Evolutionary conservation across 2,797 vertebrate genomes (phyloP).

Genomic region (Gephyroberyx darwinii): DNA sequence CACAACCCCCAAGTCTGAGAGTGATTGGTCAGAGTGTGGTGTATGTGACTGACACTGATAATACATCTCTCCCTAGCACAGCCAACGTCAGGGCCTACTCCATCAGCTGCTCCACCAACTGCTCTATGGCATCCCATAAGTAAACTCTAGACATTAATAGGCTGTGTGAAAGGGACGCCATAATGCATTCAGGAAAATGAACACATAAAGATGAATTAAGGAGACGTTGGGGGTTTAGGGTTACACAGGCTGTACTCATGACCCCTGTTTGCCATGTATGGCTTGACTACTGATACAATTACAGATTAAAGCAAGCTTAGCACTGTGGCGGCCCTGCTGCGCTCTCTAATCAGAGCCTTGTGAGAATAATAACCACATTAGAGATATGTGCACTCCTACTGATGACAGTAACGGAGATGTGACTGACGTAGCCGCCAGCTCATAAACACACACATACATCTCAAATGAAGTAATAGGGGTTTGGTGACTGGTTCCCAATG

Average conservation of each 20-base stretch:
- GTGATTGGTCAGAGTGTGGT: conserved; percentile 59
- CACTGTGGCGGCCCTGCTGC: conserved; percentile 17
- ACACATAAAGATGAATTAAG: conserved; percentile 61
- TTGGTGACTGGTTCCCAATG: conserved; percentile 64
- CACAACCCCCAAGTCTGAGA: conserved; percentile 65
- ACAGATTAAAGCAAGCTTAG: conserved; percentile 72
- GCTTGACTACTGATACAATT: conserved; percentile 60
- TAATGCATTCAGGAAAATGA: conserved; percentile 64
- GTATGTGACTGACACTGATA: conserved; percentile 75
- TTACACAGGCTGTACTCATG: conserved; percentile 36
- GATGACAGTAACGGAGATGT: conserved; percentile 69
- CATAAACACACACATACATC: conserved; percentile 79
- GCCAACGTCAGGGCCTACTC: conserved; percentile 54
- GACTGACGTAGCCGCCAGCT: conserved; percentile 77
- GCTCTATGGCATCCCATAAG: conserved; percentile 74
- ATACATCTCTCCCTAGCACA: conserved; percentile 57
- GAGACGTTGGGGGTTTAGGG: conserved; percentile 30
- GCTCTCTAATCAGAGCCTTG: conserved; percentile 55
- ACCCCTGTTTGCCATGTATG: conserved; percentile 41
- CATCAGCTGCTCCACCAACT: conserved; percentile 84
- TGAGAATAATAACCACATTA: conserved; percentile 73
- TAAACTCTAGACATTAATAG: conserved; percentile 77
- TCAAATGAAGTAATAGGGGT: conserved; percentile 79
- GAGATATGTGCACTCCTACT: conserved; percentile 59
- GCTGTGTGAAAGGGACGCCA: conserved; percentile 54